Conservation (phyloP, 53 echinoderm and acorn worm species). For the Holothuria scabra region DNA sequence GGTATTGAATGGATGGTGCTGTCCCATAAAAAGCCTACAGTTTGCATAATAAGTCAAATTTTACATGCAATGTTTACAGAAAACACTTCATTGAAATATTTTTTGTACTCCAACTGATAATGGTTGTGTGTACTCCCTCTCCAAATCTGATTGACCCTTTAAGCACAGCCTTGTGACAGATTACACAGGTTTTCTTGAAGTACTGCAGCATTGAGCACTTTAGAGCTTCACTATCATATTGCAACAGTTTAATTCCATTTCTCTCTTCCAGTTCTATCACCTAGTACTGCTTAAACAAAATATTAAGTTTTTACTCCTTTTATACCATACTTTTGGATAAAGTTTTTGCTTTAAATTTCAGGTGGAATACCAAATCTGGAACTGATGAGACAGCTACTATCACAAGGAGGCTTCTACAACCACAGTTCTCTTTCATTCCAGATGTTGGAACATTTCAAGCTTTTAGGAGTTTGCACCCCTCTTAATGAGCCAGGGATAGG, state of each 20-base stretch:
- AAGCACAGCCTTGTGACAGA: no score
- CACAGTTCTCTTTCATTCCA: slow-evolving; percentile 71
- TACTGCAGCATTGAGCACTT: no score
- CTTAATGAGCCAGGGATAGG: slow-evolving; percentile 74
- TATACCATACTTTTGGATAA: neutral
- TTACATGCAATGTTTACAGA: no score
- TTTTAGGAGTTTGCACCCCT: slow-evolving; percentile 70
- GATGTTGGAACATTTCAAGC: slow-evolving; percentile 76
- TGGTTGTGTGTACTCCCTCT: no score
- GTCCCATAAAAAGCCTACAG: no score
- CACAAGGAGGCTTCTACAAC: slow-evolving; percentile 77
- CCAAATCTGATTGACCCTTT: no score
- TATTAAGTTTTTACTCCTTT: neutral
- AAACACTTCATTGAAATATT: no score
- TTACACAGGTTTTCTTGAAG: no score
- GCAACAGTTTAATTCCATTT: neutral
- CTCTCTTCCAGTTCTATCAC: neutral
- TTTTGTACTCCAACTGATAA: no score
- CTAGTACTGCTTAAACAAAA: neutral
- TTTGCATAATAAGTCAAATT: no score
- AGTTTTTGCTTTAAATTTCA: slow-evolving; percentile 14
- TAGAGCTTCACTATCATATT: neutral
- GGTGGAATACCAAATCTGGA: slow-evolving; percentile 83
- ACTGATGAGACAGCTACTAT: slow-evolving; percentile 78
- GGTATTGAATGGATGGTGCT: no score